Evolutionary conservation across 2,888 invertebrate species (phyloP), one percentile per base, ranked within the genome.

Genomic region (Lordiphosa andalusiaca): DNA sequence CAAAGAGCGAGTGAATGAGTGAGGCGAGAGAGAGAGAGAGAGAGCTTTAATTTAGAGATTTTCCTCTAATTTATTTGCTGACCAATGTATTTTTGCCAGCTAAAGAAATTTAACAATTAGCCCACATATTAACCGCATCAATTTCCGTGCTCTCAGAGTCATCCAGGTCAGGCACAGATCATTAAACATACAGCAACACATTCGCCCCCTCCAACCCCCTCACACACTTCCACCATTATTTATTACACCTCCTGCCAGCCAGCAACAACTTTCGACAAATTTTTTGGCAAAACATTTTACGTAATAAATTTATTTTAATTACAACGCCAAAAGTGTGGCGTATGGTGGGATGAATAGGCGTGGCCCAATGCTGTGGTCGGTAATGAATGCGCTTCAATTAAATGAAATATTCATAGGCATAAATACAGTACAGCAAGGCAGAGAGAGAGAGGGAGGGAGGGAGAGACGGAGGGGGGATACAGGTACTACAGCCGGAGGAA

Each of bases 231-330:
- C 46, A 56, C 59, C 73, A 82, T 77, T 74, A 77, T 82, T 77
- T 77, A 82, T 82, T 66, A 48, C 60, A 51, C 55, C 55, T 64
- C 76, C 65, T 46, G 56, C 56, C 49, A 63, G 46, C 50, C 62
- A 64, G 51, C 51, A 44, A n/a, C 13, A 57, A 58, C 71, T 83
- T 83, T 83, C 80, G 83, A 83, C 83, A 76, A 78, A 78, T 81
- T 77, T 77, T 82, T 77, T 69, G 73, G 73, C 69, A 82, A 78
- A 78, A 83, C 76, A 82, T 80, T 82, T 78, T 78, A 69, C 73
- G 78, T 82, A 83, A 78, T 78, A 82, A 78, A 78, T 78, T 78
- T 78, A 78, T 78, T 78, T 78, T 78, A 78, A 78, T 78, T 78
- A 78, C 78, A 78, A 71, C 71, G 71, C 80, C 83, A 63, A 77